These are phyloP conservation scores for Vimba vimba DNA, from an alignment of 2,113 vertebrate genomes.

Conservation along the genomic window DNA sequence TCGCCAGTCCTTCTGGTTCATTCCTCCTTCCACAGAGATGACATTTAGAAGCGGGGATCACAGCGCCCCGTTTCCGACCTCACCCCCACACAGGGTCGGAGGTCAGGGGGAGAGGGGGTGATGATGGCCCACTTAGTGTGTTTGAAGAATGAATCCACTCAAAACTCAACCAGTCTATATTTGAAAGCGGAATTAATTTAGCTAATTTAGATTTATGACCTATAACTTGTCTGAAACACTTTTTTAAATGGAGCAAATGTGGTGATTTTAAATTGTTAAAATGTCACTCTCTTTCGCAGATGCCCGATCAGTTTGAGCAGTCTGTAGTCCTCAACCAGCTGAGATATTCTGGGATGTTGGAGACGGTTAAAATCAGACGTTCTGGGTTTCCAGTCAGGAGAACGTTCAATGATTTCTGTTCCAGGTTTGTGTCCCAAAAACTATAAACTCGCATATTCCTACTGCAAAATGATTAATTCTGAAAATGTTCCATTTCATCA, in stretches of 20 bases:
- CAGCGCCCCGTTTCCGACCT: slow-evolving; percentile 50
- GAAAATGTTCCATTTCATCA: neutral
- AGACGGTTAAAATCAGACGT: slow-evolving; percentile 92
- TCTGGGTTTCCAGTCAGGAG: slow-evolving; percentile 91
- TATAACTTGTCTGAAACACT: neutral
- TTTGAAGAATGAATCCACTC: slow-evolving; percentile 33
- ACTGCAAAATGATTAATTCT: neutral
- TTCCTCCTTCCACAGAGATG: slow-evolving; percentile 46
- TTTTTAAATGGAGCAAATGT: neutral
- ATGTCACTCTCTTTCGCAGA: slow-evolving; percentile 70
- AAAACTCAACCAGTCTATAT: slow-evolving; percentile 26
- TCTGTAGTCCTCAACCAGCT: slow-evolving; percentile 95
- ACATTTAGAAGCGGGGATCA: slow-evolving; percentile 54
- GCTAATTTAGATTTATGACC: neutral
- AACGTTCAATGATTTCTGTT: slow-evolving; percentile 90
- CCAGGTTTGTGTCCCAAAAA: slow-evolving; percentile 76
- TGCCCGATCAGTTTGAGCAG: slow-evolving; percentile 96
- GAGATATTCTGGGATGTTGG: slow-evolving; percentile 95
- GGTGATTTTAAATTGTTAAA: neutral
- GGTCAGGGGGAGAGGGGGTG: slow-evolving; percentile 35
- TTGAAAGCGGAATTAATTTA: slow-evolving; percentile 28
- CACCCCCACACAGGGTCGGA: slow-evolving; percentile 48
- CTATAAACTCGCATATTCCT: neutral
- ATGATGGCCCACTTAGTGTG: slow-evolving; percentile 29
- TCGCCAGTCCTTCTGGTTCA: neutral